Conservation (phyloP, 2,888 invertebrate genomes). For the Hydrotaea cyrtoneurina region DNA sequence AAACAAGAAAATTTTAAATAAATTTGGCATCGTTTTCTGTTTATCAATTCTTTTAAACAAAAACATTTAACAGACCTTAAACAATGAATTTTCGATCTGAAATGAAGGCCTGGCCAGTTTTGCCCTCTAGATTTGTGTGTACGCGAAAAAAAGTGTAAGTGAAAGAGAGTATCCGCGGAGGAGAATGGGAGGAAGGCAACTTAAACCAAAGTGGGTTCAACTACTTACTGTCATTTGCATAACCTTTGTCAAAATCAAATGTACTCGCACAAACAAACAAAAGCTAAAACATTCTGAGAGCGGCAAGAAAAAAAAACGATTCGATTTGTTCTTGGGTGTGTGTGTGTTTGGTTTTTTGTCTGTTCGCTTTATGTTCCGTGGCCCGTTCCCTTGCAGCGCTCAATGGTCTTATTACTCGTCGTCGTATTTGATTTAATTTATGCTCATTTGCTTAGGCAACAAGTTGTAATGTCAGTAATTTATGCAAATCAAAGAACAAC, state of each 20-base stretch:
- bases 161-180: not conserved
- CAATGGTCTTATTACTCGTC: not conserved
- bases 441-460: slow-evolving; percentile 67
- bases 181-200: not conserved
- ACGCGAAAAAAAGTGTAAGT: not conserved
- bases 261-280: slow-evolving; percentile 3
- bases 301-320: not conserved
- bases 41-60: too few species aligned
- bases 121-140: too few species aligned
- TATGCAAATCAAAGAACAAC: slow-evolving; percentile 62
- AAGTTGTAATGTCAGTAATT: slow-evolving; percentile 65
- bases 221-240: slow-evolving; percentile 54
- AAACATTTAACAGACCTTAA: too few species aligned
- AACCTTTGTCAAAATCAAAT: slow-evolving; percentile 41
- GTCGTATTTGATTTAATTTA: slow-evolving; percentile 62
- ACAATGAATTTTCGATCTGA: too few species aligned
- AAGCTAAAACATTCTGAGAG: not conserved
- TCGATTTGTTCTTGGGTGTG: slow-evolving; percentile 7
- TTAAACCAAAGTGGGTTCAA: not conserved
- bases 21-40: too few species aligned
- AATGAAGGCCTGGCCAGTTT: too few species aligned
- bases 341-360: too few species aligned
- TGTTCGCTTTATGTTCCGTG: not conserved
- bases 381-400: not conserved
- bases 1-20: too few species aligned